Base-by-base conservation (phyloP, 2,888 invertebrate genomes). In the Patella pellucida region DNA sequence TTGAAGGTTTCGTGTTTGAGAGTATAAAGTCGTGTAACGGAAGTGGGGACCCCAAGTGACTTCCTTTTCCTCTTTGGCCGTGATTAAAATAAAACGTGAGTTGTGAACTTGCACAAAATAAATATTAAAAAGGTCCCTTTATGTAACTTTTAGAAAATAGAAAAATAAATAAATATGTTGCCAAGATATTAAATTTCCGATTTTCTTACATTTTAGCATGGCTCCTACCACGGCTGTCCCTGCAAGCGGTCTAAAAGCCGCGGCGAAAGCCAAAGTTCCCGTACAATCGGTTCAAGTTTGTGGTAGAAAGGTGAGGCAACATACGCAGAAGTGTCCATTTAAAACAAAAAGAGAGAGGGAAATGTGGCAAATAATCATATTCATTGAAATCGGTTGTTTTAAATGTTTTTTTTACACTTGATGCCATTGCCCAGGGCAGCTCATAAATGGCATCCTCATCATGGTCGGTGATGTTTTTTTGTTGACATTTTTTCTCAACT, bases 251-350 rank as follows among this genome's bases (percentile, higher is more conserved):
- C 23, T 62, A 14, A 62, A 62, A 23, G 12, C 62, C 19, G 62
- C 62, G 19, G 19, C 62, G 19, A 62, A 86, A 52, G 78, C 79
- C n/a, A 88, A 87, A 81, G 87, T 83, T 78, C 82, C 96, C 72
- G 94, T 96, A 89, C 97, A 97, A 91, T 96, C 97, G 27, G 88
- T 89, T 62, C 89, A 89, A 83, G 88, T 88, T 11, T 89, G 86
- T 74, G 89, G 89, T 67, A 85, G 88, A 71, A 89, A 89, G 83
- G 88, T 88, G 81, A 78, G 74, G 41, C 41, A 41, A 41, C 9
- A 41, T 41, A 41, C 1, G 9, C 7, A 41, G 9, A 41, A 41
- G 41, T 41, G 41, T 41, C 9, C 4, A 9, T 41, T 41, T 41
- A 9, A 41, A n/a, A n/a, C n/a, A n/a, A 41, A 41, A 41, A 41